phyloP scores from a whole-genome alignment of 2,113 vertebrate genomes.

The Platysteira castanea region DNA sequence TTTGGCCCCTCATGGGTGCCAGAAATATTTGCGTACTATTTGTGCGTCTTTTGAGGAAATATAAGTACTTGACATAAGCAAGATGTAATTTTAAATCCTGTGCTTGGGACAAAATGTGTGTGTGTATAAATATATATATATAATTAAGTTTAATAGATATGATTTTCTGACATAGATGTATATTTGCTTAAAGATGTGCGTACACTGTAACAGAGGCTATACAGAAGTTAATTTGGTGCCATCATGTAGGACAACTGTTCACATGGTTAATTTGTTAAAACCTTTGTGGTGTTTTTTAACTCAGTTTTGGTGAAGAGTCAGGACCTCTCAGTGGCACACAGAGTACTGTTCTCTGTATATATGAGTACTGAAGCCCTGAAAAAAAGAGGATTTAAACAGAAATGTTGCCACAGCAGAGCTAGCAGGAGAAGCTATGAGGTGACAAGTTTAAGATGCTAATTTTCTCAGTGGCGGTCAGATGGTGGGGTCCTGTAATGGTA shows the following conservation, averaged over 20 bases:
- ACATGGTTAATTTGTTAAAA: neutral
- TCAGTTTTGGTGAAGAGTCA: neutral
- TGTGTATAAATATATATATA: fast-evolving
- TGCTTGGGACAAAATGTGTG: neutral
- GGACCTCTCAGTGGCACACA: neutral
- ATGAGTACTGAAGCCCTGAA: neutral
- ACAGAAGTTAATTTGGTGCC: neutral
- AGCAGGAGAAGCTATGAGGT: neutral
- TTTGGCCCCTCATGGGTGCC: neutral
- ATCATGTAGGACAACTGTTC: neutral
- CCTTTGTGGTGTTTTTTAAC: fast-evolving
- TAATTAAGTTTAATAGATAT: neutral
- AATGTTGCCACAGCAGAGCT: neutral
- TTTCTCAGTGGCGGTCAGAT: neutral
- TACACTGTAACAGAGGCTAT: neutral
- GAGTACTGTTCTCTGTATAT: neutral
- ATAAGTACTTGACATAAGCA: neutral
- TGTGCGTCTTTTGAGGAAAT: neutral
- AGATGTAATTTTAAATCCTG: neutral
- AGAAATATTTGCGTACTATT: neutral
- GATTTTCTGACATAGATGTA: fast-evolving
- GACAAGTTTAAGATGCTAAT: neutral
- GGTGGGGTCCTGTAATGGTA: neutral
- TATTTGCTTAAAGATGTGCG: neutral
- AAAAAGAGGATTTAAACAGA: neutral